A percentile compares a stretch with the other conserved stretches of the same genome.
These are phyloP conservation scores for Glaucidium brasilianum DNA, from an alignment of 2,113 vertebrate species.

Conservation along the genomic window DNA sequence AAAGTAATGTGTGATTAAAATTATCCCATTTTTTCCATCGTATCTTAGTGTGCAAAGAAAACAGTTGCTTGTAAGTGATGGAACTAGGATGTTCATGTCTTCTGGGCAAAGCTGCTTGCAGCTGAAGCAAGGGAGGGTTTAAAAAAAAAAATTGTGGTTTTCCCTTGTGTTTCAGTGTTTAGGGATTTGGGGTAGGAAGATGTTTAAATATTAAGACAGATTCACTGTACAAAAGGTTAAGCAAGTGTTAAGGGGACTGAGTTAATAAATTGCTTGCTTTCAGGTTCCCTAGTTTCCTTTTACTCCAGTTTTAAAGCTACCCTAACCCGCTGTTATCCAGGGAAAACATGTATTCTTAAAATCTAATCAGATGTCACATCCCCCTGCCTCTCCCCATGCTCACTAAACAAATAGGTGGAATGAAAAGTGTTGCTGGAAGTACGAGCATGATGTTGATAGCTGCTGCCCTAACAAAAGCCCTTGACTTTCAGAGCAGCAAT, in stretches of 20 bases:
- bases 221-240: not conserved
- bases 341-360: not conserved
- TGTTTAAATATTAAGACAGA: not conserved
- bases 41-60: not conserved
- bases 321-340: not conserved
- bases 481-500: not conserved
- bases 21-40: not conserved
- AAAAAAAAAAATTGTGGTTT: not conserved
- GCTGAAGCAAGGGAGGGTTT: not conserved
- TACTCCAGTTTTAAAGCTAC: not conserved
- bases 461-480: not conserved
- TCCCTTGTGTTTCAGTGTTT: not conserved
- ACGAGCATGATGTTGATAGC: accelerated
- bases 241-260: not conserved
- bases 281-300: not conserved
- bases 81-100: not conserved
- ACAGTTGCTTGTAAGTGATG: not conserved
- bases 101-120: not conserved
- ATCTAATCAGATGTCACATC: not conserved
- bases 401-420: not conserved
- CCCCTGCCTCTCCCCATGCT: not conserved
- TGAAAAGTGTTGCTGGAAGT: not conserved
- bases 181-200: not conserved
- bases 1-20: not conserved
- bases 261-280: not conserved